A percentile compares a stretch with the other conserved stretches of the same genome.
Evolutionary conservation across 2,888 invertebrate species (phyloP).

Genomic region (Synergus umbraculus): DNA sequence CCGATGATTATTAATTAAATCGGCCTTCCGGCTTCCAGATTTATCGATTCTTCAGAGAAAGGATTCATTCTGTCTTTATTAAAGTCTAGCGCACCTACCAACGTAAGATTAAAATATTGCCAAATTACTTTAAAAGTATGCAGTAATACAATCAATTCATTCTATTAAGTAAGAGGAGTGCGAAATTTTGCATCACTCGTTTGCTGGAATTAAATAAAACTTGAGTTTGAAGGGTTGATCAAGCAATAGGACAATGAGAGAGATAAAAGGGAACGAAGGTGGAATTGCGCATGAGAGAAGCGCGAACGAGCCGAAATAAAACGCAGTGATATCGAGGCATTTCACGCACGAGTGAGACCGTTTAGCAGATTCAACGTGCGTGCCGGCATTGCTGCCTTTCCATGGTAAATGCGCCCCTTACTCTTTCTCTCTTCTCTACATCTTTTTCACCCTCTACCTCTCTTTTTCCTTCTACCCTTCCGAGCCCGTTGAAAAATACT

Average conservation of each 20-base stretch:
- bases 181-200: not conserved
- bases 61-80: conserved; percentile 40
- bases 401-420: conserved; percentile 59
- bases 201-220: not conserved
- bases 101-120: not conserved
- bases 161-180: no score
- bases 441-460: conserved; percentile 61
- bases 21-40: conserved; percentile 51
- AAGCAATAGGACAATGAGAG: conserved; percentile 41
- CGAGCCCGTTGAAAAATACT: conserved; percentile 75
- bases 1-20: conserved; percentile 73
- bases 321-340: conserved; percentile 76
- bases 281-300: conserved; percentile 59
- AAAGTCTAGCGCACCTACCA: not conserved
- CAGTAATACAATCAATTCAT: no score
- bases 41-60: conserved; percentile 57
- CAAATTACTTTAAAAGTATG: no score
- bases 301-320: conserved; percentile 73
- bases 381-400: conserved; percentile 71
- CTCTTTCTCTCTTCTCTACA: conserved; percentile 56
- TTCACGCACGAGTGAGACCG: conserved; percentile 77
- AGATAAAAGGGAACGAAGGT: conserved; percentile 66
- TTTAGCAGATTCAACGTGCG: conserved; percentile 77
- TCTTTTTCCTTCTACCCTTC: conserved; percentile 67
- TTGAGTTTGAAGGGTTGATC: not conserved